These are phyloP conservation scores for Drosophila mayaguana DNA, from an alignment of 2,888 invertebrate species.

Conservation along the genomic window DNA sequence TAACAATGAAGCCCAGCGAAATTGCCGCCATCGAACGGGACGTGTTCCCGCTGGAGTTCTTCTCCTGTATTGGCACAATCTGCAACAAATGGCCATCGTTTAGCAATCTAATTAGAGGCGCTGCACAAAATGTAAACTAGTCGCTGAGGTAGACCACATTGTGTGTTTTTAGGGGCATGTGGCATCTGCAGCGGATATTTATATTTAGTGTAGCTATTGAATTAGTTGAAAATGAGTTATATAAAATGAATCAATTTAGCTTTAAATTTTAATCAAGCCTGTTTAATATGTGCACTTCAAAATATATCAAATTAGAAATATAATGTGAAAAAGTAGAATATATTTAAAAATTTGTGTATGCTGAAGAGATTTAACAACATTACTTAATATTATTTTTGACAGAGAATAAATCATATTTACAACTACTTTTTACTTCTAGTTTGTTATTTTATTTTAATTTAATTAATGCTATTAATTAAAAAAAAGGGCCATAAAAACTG, in stretches of 20 bases:
- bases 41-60: slow-evolving; percentile 90
- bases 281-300: too few relatives aligned
- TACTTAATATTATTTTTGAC: too few relatives aligned
- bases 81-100: slow-evolving; percentile 48
- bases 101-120: slow-evolving; percentile 38
- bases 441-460: too few relatives aligned
- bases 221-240: neutral
- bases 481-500: too few relatives aligned
- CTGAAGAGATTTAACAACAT: too few relatives aligned
- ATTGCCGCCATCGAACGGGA: slow-evolving; percentile 96
- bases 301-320: too few relatives aligned
- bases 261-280: too few relatives aligned
- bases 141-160: slow-evolving; percentile 4
- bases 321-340: too few relatives aligned
- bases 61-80: slow-evolving; percentile 85
- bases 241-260: slow-evolving; percentile 2
- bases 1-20: slow-evolving; percentile 95
- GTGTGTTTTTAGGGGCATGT: neutral
- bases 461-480: too few relatives aligned
- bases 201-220: neutral
- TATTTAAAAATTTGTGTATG: too few relatives aligned
- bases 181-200: neutral
- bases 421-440: too few relatives aligned
- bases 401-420: too few relatives aligned
- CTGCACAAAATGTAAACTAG: neutral